Percentiles rank a stretch among this genome's conserved stretches.
Evolutionary conservation across 2,797 vertebrate species (phyloP).

Genomic region (Acipenser transmontanus): DNA sequence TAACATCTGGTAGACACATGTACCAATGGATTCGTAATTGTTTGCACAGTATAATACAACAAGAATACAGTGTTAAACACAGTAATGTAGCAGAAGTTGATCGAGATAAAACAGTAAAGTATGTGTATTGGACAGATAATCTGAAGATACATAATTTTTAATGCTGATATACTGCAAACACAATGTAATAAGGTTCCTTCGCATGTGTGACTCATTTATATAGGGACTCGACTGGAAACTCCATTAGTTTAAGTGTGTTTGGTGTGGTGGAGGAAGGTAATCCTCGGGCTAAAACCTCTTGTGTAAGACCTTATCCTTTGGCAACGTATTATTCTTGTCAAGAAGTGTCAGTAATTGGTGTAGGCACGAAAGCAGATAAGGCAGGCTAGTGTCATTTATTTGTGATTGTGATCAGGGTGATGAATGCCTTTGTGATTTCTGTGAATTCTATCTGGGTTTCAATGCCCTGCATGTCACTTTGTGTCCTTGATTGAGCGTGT

Average conservation of each 20-base stretch:
- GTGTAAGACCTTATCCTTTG: slow-evolving; percentile 30
- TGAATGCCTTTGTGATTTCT: not conserved
- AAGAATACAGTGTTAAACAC: too few relatives aligned
- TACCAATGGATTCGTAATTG: too few relatives aligned
- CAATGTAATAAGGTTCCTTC: too few relatives aligned
- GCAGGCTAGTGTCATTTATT: fast-evolving
- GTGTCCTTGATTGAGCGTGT: slow-evolving; percentile 9
- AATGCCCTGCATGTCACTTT: not conserved
- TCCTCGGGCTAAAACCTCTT: slow-evolving; percentile 27
- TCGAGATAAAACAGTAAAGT: too few relatives aligned
- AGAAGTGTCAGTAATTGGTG: slow-evolving; percentile 21
- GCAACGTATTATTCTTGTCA: slow-evolving; percentile 24
- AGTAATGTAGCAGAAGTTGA: too few relatives aligned
- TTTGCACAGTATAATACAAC: too few relatives aligned
- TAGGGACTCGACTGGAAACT: too few relatives aligned
- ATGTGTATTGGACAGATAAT: too few relatives aligned
- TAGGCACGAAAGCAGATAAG: slow-evolving; percentile 22
- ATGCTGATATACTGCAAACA: too few relatives aligned
- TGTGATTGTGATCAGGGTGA: slow-evolving; percentile 8
- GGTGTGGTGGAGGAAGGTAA: slow-evolving; percentile 21
- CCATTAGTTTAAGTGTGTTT: slow-evolving; percentile 9
- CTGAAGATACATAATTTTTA: too few relatives aligned
- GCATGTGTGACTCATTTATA: too few relatives aligned
- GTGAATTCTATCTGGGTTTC: slow-evolving; percentile 2
- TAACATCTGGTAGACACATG: too few relatives aligned